Conservation (phyloP, 2,797 vertebrate species). For the Poeciliopsis gracilis region DNA sequence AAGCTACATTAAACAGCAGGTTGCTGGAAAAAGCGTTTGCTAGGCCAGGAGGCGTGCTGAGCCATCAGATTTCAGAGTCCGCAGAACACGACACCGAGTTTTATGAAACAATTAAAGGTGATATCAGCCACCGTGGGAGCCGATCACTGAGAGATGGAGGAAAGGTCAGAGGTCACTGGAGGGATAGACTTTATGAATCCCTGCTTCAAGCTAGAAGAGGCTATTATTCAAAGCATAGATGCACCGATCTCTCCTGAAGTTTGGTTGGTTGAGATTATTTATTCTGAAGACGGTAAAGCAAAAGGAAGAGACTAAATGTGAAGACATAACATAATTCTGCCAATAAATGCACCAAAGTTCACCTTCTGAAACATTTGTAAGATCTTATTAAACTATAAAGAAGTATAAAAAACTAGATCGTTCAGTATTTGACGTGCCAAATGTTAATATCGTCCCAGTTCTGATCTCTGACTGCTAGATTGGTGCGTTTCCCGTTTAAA, state of each 20-base stretch:
- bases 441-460: not conserved
- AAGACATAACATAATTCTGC: not conserved
- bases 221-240: not conserved
- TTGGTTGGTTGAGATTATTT: not conserved
- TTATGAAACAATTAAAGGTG: not conserved
- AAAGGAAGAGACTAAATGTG: not conserved
- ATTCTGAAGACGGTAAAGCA: not conserved
- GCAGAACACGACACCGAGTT: not conserved
- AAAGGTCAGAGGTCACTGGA: not conserved
- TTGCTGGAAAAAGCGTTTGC: not conserved
- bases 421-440: not conserved
- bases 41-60: not conserved
- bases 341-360: not conserved
- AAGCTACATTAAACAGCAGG: not conserved
- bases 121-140: not conserved
- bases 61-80: conserved; percentile 8
- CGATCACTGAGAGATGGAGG: not conserved
- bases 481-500: not conserved
- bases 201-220: not conserved
- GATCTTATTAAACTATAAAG: not conserved
- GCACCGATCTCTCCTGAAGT: not conserved
- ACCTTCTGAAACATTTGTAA: not conserved
- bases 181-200: not conserved
- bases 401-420: not conserved
- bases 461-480: not conserved